Base-by-base conservation (phyloP, 2,113 vertebrate species). In the Takifugu bimaculatus region DNA sequence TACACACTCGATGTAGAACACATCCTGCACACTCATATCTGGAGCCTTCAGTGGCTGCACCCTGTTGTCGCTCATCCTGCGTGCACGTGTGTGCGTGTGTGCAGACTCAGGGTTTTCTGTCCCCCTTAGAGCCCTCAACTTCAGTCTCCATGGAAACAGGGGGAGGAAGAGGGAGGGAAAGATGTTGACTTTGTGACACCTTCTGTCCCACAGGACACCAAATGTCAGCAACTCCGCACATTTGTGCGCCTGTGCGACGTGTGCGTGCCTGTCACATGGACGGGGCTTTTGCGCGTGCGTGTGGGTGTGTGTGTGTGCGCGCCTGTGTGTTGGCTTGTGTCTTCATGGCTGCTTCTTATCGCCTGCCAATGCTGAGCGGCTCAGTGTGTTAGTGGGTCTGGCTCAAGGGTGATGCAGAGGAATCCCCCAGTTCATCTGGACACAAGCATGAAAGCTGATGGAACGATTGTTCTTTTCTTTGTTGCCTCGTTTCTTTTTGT, bases 171-270 rank as follows among this genome's bases (percentile, higher is more conserved):
- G 63, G 61, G 61, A 54, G 67, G 55, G 65, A 56, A 57, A 54
- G 57, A 65, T 75, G 83, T 72, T 85, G 76, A 82, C 82, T 83
- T 85, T 74, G 77, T 82, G 75, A 87, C 78, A 85, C 81, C 80
- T 83, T 83, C 61, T 80, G 72, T 83, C 82, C 65, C 28, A 3
- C 29, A 67, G 74, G 81, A 81, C 80, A 56, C 65, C 72, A 73
- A 70, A 65, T 65, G 78, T 80, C 72, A 80, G 81, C 66, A 26
- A 75, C 58, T 80, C 57, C 11, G 14, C 27, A n/a, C 57, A 58
- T 61, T 60, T 44, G 35, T 53, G 43, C 35, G n/a, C 56, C 7
- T 53, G 27, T 44, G 14, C 43, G 20, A 50, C 15, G 7, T 42
- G 49, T 57, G 29, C 49, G 13, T 20, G 25, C 53, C 39, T 15